A percentile compares a stretch with the other conserved stretches of the same genome.
phyloP scores from a whole-genome alignment of 2,888 invertebrate genomes.

The Orthonevra nobilis region DNA sequence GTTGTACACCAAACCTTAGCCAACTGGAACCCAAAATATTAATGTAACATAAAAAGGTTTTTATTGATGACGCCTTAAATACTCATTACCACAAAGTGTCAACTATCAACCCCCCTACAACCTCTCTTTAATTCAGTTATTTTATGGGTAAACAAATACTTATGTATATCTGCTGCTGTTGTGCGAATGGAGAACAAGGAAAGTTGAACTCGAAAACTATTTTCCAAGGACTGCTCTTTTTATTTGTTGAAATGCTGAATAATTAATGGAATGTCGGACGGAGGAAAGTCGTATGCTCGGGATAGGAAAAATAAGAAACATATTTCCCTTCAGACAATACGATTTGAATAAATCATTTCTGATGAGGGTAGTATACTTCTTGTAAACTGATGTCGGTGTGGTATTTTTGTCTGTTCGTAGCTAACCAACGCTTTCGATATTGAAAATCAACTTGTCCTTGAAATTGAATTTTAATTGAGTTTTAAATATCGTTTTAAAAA shows the following conservation, averaged over 20 bases:
- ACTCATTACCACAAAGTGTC: conserved; percentile 30
- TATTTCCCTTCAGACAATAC: neutral
- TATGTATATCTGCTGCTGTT: conserved; percentile 14
- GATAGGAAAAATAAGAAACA: conserved; percentile 3
- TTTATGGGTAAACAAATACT: conserved; percentile 22
- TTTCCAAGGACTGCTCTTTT: neutral
- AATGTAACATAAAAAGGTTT: conserved; percentile 33
- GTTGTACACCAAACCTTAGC: conserved; percentile 3
- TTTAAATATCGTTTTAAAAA: too few relatives aligned
- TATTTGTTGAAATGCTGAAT: conserved; percentile 41
- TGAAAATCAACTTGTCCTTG: neutral
- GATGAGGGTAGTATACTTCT: too few relatives aligned
- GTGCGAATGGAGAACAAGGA: neutral
- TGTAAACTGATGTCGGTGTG: conserved; percentile 30
- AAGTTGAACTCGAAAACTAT: conserved; percentile 24
- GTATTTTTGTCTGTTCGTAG: neutral
- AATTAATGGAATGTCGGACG: conserved; percentile 19
- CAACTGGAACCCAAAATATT: neutral
- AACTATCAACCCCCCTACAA: conserved; percentile 2
- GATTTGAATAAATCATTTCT: conserved; percentile 37
- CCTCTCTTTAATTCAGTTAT: conserved; percentile 27
- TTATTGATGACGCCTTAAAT: conserved; percentile 39
- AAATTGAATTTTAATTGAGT: conserved; percentile 37
- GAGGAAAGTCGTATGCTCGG: neutral
- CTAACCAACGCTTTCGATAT: neutral